phyloP scores from a whole-genome alignment of 2,113 vertebrate species.

The Alethe castanea region DNA sequence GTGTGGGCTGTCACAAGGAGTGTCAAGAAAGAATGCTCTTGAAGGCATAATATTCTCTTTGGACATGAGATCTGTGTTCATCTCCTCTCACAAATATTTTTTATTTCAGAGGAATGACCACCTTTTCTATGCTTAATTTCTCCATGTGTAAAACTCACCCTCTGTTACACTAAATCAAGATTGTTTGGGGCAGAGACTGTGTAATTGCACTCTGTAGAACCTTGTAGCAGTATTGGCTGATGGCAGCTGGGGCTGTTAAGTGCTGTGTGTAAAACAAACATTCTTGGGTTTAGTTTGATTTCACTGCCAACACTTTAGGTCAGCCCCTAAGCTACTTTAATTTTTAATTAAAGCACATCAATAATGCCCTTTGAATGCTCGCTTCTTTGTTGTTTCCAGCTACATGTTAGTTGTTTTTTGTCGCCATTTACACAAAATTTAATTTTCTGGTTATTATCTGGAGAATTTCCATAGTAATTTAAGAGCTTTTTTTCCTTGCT shows the following conservation, averaged over 20 bases:
- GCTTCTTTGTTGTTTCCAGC: slow-evolving; percentile 1
- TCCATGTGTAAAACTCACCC: not conserved
- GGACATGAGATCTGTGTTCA: not conserved
- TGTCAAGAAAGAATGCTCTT: not conserved
- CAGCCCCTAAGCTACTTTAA: not conserved
- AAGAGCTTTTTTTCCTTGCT: not conserved
- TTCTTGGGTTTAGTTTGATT: not conserved
- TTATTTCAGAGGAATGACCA: not conserved
- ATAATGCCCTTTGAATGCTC: not conserved
- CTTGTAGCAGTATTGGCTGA: not conserved
- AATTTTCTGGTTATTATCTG: slow-evolving; percentile 35
- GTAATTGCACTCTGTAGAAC: not conserved
- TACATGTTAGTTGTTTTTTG: not conserved
- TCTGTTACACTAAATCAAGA: not conserved
- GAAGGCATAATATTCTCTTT: not conserved
- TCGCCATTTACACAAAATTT: slow-evolving; percentile 12
- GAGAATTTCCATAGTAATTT: not conserved
- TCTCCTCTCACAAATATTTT: not conserved
- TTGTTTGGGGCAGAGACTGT: not conserved
- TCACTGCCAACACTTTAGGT: slow-evolving; percentile 36
- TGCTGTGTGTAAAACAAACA: not conserved
- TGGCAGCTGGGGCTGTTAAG: not conserved
- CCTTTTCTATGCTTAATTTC: not conserved
- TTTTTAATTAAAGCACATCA: slow-evolving; percentile 56
- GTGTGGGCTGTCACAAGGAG: not conserved